Base-by-base conservation (phyloP, 2,797 vertebrate species). In the Oreochromis grahami region DNA sequence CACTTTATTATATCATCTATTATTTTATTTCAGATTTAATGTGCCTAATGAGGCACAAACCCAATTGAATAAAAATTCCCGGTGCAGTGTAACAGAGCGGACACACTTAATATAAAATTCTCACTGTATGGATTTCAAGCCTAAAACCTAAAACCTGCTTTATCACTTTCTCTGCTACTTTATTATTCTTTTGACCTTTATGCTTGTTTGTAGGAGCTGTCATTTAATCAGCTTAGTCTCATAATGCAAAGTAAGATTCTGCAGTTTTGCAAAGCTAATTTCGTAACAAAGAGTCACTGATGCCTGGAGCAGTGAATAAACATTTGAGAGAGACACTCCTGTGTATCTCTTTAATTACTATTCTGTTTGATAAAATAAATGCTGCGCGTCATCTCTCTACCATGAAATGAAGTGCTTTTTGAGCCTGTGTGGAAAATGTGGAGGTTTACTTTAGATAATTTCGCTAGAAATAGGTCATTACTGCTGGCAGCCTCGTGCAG, bases 321-420 rank as follows among this genome's bases (percentile, higher is more conserved):
- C 79, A 86, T 84, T 82, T 81, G 58, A 86, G 87, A 84, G 26
- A 80, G 72, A 89, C 80, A 86, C 58, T 83, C 84, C 55, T 56
- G 81, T 72, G 82, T 76, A 88, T 90, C 85, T 87, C 53, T 90
- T 85, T 87, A 87, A 94, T 92, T 90, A 83, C 74, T 51, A 51
- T 86, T 89, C 80, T 6, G 43, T 87, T 92, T 91, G 79, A 92
- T 81, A 80, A 90, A 92, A 70, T 85, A 88, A 89, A 87, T 74
- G 60, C 24, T 3, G 68, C 45, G 74, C 51, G 68, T 85, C 84
- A 78, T 88, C 82, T 85, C 82, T 91, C 87, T 91, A 81, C 83
- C 81, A 86, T 92, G 86, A 90, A 93, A 90, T 88, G 14, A 92
- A 84, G 63, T 89, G 86, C 9, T 86, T 77, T 86, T 78, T 26